phyloP scores from a whole-genome alignment of 2,888 invertebrate species.

The Melinaea menophilus region DNA sequence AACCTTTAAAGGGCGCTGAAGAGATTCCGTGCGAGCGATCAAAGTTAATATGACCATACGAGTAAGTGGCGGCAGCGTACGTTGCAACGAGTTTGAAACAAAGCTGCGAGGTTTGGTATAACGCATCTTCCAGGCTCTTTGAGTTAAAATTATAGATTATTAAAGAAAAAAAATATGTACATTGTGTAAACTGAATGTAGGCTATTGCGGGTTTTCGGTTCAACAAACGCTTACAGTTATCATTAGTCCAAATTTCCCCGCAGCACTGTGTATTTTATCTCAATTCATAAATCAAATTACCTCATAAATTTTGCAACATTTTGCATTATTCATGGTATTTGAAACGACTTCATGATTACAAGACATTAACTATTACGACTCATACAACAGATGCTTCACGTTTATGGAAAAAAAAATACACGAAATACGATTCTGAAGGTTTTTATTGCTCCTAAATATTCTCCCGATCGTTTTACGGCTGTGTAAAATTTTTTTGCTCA shows the following conservation, averaged over 20 bases:
- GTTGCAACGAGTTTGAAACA: constrained; percentile 11
- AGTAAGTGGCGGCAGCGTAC: constrained; percentile 11
- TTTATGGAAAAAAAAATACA: constrained; percentile 49
- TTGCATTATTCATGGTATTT: constrained; percentile 25
- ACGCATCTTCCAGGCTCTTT: neutral
- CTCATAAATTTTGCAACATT: constrained; percentile 19
- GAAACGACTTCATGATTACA: constrained; percentile 30
- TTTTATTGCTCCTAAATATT: constrained; percentile 63
- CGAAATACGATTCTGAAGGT: constrained; percentile 58
- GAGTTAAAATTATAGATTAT: neutral
- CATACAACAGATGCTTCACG: constrained; percentile 39
- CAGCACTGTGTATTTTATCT: constrained; percentile 8
- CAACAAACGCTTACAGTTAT: constrained; percentile 4
- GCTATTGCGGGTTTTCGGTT: too few species aligned
- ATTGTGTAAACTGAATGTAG: too few species aligned
- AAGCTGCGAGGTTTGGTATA: constrained; percentile 2
- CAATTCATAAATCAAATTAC: constrained; percentile 11
- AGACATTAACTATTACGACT: constrained; percentile 31
- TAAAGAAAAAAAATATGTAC: too few species aligned
- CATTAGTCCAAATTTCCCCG: constrained; percentile 4
- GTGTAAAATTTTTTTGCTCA: constrained; percentile 42
- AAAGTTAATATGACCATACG: constrained; percentile 14
- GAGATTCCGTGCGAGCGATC: constrained; percentile 19
- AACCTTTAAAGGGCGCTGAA: constrained; percentile 11
- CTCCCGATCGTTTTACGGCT: constrained; percentile 63